Evolutionary conservation across 2,888 invertebrate genomes (phyloP).

Genomic region (Tenthredo scrophulariae): DNA sequence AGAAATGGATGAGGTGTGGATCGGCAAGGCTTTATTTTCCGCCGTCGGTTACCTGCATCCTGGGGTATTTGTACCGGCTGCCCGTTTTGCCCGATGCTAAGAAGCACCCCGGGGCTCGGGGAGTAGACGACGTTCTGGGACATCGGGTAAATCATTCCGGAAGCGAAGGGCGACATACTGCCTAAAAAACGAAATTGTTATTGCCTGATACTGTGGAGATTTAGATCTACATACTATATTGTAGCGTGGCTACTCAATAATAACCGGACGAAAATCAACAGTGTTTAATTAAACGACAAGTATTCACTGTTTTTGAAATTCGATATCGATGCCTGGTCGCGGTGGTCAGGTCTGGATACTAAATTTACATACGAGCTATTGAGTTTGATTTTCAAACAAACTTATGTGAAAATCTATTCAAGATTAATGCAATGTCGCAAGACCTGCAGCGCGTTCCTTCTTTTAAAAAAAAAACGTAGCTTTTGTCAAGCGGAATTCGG

Average conservation of each 20-base stretch:
- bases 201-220: background rate
- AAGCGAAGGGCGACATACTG: slow-evolving; percentile 65
- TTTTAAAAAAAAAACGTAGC: background rate
- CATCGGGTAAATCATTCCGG: slow-evolving; percentile 76
- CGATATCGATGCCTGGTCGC: background rate
- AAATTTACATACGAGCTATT: background rate
- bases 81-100: slow-evolving; percentile 75
- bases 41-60: slow-evolving; percentile 66
- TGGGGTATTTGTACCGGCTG: slow-evolving; percentile 75
- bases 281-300: background rate
- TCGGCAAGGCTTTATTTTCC: background rate
- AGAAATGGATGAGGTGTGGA: background rate
- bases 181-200: slow-evolving; percentile 48
- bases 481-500: background rate
- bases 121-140: slow-evolving; percentile 75
- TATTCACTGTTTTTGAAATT: background rate
- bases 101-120: slow-evolving; percentile 73
- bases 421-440: background rate
- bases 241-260: background rate
- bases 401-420: background rate
- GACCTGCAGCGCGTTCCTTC: background rate
- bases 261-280: background rate
- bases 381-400: background rate
- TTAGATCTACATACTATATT: background rate
- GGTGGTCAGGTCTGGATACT: background rate